Evolutionary conservation across 2,888 invertebrate genomes (phyloP).

Genomic region (Callyntrura guangdongensis): DNA sequence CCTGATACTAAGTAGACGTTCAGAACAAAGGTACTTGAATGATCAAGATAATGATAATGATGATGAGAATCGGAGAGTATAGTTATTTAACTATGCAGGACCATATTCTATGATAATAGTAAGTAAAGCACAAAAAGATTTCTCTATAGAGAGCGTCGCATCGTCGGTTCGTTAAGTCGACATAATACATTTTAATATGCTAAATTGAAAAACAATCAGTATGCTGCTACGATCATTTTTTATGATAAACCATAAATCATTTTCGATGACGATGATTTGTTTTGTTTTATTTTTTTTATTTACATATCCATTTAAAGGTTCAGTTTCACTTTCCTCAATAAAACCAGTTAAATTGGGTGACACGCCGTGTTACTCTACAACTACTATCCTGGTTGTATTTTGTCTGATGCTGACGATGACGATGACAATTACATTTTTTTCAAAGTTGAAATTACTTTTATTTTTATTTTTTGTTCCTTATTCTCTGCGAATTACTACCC

Average conservation of each 20-base stretch:
- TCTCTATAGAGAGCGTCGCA: too few relatives aligned
- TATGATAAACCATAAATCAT: conserved; percentile 27
- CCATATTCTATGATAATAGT: too few relatives aligned
- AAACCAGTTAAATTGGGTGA: conserved; percentile 10
- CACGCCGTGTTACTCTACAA: not conserved
- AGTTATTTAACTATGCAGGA: not conserved
- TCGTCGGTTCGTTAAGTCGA: not conserved
- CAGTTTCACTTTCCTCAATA: conserved; percentile 21
- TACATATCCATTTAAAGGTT: not conserved
- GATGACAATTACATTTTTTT: too few relatives aligned
- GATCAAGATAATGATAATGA: not conserved
- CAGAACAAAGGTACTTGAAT: not conserved
- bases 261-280: conserved; percentile 3
- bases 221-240: conserved; percentile 2
- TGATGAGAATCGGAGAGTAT: too few relatives aligned
- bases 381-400: too few relatives aligned
- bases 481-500: not conserved
- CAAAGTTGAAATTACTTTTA: too few relatives aligned
- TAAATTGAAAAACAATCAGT: conserved; percentile 38
- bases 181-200: not conserved
- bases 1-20: too few relatives aligned
- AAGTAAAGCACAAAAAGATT: too few relatives aligned
- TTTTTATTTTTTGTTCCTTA: not conserved
- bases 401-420: too few relatives aligned
- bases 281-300: conserved; percentile 14